A percentile compares a stretch with the other conserved stretches of the same genome.
Evolutionary conservation across 2,113 vertebrate species (phyloP).

Genomic region (Anarhynchus alexandrinus): DNA sequence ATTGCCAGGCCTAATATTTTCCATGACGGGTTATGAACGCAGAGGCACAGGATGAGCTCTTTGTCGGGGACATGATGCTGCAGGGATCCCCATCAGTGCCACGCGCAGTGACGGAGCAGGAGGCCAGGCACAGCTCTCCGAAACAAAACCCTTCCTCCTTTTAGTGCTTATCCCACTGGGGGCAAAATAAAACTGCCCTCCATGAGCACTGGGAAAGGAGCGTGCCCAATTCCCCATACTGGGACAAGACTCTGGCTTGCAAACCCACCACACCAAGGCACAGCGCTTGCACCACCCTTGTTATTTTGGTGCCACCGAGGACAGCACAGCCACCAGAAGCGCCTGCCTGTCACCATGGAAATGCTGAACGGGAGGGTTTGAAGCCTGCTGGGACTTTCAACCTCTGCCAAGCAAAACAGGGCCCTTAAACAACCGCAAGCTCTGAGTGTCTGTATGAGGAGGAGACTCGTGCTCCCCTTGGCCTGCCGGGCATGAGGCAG

Average conservation of each 20-base stretch:
- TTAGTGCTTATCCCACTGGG: not conserved
- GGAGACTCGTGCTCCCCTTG: not conserved
- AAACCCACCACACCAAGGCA: not conserved
- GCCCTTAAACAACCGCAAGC: not conserved
- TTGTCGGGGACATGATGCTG: not conserved
- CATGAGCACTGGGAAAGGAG: not conserved
- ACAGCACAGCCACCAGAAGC: not conserved
- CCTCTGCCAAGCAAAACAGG: not conserved
- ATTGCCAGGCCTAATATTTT: not conserved
- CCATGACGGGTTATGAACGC: rapidly evolving
- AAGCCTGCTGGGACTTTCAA: slow-evolving; percentile 3
- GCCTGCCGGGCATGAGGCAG: not conserved
- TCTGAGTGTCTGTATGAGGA: rapidly evolving
- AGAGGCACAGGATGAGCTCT: not conserved
- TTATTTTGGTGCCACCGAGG: not conserved
- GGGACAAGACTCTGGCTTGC: not conserved
- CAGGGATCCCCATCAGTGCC: not conserved
- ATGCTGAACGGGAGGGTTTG: not conserved
- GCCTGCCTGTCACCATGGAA: slow-evolving; percentile 46
- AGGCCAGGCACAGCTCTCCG: not conserved
- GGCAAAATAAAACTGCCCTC: not conserved
- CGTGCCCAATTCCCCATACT: rapidly evolving
- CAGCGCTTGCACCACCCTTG: not conserved
- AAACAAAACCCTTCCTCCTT: not conserved
- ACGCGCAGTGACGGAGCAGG: rapidly evolving